Conservation (phyloP, 2,888 invertebrate species). For the Adelphocoris suturalis region DNA sequence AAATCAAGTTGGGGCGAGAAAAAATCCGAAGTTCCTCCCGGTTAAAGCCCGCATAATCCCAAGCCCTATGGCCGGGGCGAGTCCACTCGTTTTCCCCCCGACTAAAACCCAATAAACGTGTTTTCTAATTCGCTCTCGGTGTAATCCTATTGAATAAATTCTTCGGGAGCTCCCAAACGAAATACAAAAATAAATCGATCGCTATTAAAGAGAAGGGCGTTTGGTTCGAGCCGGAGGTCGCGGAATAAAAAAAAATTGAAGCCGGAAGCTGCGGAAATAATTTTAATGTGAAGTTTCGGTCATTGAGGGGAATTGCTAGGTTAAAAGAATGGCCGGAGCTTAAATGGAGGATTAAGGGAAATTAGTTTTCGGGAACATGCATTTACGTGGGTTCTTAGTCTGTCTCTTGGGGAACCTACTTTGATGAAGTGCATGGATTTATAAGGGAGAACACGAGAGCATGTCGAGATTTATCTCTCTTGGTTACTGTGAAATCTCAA, state of each 20-base stretch:
- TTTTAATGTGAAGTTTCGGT: neutral
- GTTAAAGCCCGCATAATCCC: neutral
- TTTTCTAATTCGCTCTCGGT: conserved; percentile 8
- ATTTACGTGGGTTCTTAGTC: no score
- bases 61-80: neutral
- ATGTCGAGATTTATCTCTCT: no score
- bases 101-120: conserved; percentile 13
- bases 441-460: no score
- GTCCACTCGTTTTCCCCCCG: neutral
- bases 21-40: neutral
- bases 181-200: neutral
- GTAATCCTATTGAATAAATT: conserved; percentile 19
- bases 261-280: neutral
- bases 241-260: neutral
- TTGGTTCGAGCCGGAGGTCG: neutral
- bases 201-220: neutral
- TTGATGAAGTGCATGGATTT: no score
- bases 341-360: no score
- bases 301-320: no score
- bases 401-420: no score
- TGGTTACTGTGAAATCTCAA: no score
- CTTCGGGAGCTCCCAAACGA: neutral
- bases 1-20: neutral
- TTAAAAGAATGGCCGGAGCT: no score
- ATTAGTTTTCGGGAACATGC: no score